Base-by-base conservation (phyloP, 2,888 invertebrate genomes). In the Caenorhabditis sp. region DNA sequence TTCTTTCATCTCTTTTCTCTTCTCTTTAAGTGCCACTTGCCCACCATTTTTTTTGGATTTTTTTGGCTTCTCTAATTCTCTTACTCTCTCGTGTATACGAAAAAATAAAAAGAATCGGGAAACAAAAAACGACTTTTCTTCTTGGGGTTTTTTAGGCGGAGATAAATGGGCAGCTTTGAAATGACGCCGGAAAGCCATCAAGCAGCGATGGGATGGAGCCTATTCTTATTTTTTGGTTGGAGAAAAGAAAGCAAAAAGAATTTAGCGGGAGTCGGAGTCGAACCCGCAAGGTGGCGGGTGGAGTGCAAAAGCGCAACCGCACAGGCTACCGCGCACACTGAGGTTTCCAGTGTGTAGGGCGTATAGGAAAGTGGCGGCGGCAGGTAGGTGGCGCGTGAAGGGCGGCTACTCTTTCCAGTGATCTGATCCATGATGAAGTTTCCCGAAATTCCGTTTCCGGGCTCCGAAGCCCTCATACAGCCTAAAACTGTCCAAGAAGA, bases 61-160 rank as follows among this genome's bases (percentile, higher is more conserved):
- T 49, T 19, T 49, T 22, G n/a, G 26, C 26, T 54, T 54, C 54
- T 54, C 54, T 54, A 54, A 54, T 54, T 54, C 54, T 54, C 54
- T 26, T 26, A 26, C 12, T 38, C 38, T 38, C 38, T 38, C 38
- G 38, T 38, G 8, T 26, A 54, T 7, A 54, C 19, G 26, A 54
- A 54, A 54, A 22, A 54, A 54, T 54, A 49, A 54, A 54, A 54
- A 54, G 54, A 54, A 54, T 54, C 54, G 54, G 54, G 54, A 54
- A 54, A 26, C 54, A 54, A 54, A 54, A 54, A 54, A 54, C 14
- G 26, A 12, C 12, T 54, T 54, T 24, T 54, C 26, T 12, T 26
- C 26, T 14, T 47, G 6, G 38, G 12, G 19, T 14, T 47, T 47
- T 47, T 47, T n/a, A n/a, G 47, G n/a, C n/a, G 14, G 10, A 49